These are phyloP conservation scores for Itoplectis maculator DNA, from an alignment of 2,888 invertebrate species.

Conservation along the genomic window DNA sequence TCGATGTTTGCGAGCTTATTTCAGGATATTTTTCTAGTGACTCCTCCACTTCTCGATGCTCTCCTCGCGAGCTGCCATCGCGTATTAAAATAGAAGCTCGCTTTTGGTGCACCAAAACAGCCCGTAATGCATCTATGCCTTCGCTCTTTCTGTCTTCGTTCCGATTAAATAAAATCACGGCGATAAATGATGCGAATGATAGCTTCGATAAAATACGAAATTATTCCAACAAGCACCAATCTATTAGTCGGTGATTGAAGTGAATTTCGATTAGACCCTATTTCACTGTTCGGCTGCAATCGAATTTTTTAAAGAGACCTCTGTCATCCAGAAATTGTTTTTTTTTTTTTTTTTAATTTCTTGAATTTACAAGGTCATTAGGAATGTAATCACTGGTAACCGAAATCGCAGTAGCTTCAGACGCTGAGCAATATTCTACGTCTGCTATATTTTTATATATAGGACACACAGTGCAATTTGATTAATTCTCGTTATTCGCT, in stretches of 20 bases:
- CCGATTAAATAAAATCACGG: constrained; percentile 17
- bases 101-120: constrained; percentile 9
- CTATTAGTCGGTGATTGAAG: not conserved
- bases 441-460: not conserved
- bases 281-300: no score
- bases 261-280: no score
- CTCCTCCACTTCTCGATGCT: constrained; percentile 73
- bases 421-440: constrained; percentile 5
- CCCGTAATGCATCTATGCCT: constrained; percentile 22
- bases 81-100: constrained; percentile 64
- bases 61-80: constrained; percentile 64
- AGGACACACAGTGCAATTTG: constrained; percentile 18
- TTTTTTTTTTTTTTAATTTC: not conserved
- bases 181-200: not conserved
- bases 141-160: constrained; percentile 17
- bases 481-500: constrained; percentile 40
- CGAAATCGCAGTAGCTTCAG: not conserved
- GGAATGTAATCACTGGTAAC: constrained; percentile 22
- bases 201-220: not conserved
- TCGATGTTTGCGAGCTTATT: constrained; percentile 74
- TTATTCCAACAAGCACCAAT: not conserved
- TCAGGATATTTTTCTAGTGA: constrained; percentile 83
- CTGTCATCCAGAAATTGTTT: not conserved
- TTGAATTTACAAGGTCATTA: constrained; percentile 56
- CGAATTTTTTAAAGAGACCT: not conserved